A percentile compares a stretch with the other conserved stretches of the same genome.
phyloP scores from a whole-genome alignment of 2,113 vertebrate species.

The Anhinga rufa region DNA sequence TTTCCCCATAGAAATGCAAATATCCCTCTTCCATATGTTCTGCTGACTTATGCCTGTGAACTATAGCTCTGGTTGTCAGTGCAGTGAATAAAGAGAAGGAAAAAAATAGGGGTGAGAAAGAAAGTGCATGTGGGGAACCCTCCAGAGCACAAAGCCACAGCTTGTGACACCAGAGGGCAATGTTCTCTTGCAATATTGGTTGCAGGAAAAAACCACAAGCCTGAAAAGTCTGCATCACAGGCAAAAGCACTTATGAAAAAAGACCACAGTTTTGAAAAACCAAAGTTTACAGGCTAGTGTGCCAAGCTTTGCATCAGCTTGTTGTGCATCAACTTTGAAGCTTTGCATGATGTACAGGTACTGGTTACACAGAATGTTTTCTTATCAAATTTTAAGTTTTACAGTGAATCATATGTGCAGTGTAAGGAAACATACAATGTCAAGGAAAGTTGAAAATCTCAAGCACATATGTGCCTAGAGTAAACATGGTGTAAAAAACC shows the following conservation, averaged over 20 bases:
- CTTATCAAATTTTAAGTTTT: not conserved
- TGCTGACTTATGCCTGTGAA: not conserved
- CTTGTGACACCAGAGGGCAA: constrained; percentile 65
- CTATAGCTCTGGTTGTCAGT: not conserved
- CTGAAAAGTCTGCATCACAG: not conserved
- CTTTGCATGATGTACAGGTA: not conserved
- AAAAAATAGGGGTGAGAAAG: not conserved
- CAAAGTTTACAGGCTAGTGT: not conserved
- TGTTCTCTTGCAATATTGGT: constrained; percentile 33
- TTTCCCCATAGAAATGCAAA: not conserved
- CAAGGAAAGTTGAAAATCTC: not conserved
- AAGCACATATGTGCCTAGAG: not conserved
- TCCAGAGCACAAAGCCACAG: not conserved
- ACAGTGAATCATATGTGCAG: not conserved
- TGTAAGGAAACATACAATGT: not conserved
- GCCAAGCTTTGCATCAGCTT: not conserved
- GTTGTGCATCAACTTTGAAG: not conserved
- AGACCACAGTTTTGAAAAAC: not conserved
- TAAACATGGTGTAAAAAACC: not conserved
- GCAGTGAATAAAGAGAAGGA: not conserved
- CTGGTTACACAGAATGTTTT: not conserved
- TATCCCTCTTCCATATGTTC: not conserved
- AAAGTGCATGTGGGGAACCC: not conserved
- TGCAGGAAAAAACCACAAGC: not conserved
- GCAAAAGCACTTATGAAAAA: not conserved